Evolutionary conservation across 2,888 invertebrate genomes (phyloP).

Genomic region (Hedychridium roseum): DNA sequence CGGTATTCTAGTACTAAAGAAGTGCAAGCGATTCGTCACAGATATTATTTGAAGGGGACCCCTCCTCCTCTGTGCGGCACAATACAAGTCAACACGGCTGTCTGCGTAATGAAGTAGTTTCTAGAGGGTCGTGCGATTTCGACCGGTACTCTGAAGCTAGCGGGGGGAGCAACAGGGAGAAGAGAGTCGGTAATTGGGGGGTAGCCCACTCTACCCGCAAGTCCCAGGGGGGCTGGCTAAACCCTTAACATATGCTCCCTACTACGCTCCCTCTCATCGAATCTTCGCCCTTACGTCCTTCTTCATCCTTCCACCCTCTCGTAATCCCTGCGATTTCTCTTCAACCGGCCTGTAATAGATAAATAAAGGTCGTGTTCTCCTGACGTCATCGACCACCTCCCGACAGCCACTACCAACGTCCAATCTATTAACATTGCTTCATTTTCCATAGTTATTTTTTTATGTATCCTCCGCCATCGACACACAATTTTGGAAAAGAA

Average conservation of each 20-base stretch:
- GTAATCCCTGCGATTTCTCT: conserved; percentile 56
- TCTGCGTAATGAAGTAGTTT: conserved; percentile 65
- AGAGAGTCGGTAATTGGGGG: conserved; percentile 61
- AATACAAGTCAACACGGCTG: conserved; percentile 65
- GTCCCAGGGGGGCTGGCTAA: conserved; percentile 44
- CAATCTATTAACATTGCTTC: no score
- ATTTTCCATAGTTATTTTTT: no score
- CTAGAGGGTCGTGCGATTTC: conserved; percentile 51
- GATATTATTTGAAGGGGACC: conserved; percentile 60
- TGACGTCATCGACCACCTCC: no score
- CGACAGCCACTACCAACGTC: no score
- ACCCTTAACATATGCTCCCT: conserved; percentile 60
- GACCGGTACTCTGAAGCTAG: no score
- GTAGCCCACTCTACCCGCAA: conserved; percentile 58
- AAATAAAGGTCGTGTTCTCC: conserved; percentile 58
- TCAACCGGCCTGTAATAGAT: conserved; percentile 59
- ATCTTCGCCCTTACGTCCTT: conserved; percentile 1
- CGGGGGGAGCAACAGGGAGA: conserved; percentile 27
- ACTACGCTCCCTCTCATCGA: conserved; percentile 17
- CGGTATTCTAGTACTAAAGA: no score
- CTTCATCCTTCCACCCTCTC: conserved; percentile 2
- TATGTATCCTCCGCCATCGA: no score
- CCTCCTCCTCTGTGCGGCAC: conserved; percentile 44
- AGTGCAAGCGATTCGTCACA: conserved; percentile 62
- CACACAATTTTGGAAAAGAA: no score